A percentile compares a stretch with the other conserved stretches of the same genome.
Evolutionary conservation across 1,140 invertebrate species (phyloP).

Genomic region (Monomorium pharaonis): DNA sequence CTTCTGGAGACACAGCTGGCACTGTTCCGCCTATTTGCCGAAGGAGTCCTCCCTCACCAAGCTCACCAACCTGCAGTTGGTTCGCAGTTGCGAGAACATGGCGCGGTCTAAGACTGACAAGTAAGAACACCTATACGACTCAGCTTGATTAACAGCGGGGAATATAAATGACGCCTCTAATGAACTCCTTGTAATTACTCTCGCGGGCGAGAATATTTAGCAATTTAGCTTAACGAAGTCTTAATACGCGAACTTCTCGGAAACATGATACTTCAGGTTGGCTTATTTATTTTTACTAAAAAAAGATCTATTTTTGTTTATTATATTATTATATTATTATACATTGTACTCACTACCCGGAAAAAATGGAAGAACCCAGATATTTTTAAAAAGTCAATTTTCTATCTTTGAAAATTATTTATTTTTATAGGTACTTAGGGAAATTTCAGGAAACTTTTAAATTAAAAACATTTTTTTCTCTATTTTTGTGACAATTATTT

Average conservation of each 20-base stretch:
- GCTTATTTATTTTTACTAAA: not conserved
- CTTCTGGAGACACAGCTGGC: conserved; percentile 81
- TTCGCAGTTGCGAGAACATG: conserved; percentile 77
- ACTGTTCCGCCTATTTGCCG: conserved; percentile 73
- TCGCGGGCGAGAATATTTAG: not conserved
- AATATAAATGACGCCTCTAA: not conserved
- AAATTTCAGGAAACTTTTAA: too few species aligned
- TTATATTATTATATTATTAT: not conserved
- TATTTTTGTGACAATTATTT: too few species aligned
- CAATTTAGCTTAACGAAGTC: not conserved
- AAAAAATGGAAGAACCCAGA: too few species aligned
- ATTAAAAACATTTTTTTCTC: too few species aligned
- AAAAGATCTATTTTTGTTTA: not conserved
- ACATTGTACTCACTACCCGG: too few species aligned
- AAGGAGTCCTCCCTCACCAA: conserved; percentile 70
- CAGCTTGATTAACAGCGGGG: not conserved
- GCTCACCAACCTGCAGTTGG: conserved; percentile 65
- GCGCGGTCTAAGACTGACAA: conserved; percentile 74
- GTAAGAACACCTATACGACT: conserved; percentile 68
- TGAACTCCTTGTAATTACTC: not conserved
- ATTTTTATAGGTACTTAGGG: too few species aligned
- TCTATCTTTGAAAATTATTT: too few species aligned
- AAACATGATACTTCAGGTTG: not conserved
- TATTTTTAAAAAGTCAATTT: too few species aligned
- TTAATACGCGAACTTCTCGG: not conserved